Conservation (phyloP, 2,797 vertebrate genomes). For the Naso thynnoides region DNA sequence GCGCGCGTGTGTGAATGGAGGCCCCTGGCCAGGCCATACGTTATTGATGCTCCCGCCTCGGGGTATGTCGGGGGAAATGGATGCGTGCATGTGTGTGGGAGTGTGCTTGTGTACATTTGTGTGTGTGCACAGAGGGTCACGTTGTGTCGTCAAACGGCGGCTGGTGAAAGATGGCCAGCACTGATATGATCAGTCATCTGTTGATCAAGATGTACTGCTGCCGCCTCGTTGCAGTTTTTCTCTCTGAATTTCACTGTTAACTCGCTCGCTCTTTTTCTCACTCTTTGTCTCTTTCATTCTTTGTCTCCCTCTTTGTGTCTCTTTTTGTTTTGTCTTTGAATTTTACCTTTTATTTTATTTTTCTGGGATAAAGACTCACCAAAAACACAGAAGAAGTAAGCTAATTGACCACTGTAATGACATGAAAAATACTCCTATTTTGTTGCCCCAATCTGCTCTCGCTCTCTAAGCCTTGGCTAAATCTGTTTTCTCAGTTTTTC, state of each 20-base stretch:
- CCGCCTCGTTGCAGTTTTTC: constrained; percentile 66
- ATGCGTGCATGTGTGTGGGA: constrained; percentile 66
- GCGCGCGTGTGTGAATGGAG: constrained; percentile 80
- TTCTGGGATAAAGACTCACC: neutral
- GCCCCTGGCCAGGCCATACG: constrained; percentile 86
- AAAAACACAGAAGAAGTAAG: neutral
- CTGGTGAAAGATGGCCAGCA: constrained; percentile 93
- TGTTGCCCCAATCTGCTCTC: neutral
- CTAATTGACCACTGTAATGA: neutral
- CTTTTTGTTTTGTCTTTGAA: constrained; percentile 14
- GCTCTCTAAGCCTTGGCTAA: too few relatives aligned
- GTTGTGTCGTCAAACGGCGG: constrained; percentile 96
- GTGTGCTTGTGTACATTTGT: constrained; percentile 45
- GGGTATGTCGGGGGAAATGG: constrained; percentile 91
- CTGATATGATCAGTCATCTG: constrained; percentile 98
- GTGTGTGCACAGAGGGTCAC: constrained; percentile 72
- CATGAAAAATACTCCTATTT: neutral
- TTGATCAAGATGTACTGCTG: constrained; percentile 98
- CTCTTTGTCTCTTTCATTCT: constrained; percentile 7
- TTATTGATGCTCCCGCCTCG: constrained; percentile 98
- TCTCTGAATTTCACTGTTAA: constrained; percentile 65
- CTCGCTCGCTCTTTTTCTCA: constrained; percentile 49
- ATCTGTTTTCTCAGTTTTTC: too few relatives aligned
- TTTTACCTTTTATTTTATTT: neutral
- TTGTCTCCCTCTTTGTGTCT: neutral